Conservation (phyloP, 1,140 invertebrate species). For the Drosophila varians region DNA sequence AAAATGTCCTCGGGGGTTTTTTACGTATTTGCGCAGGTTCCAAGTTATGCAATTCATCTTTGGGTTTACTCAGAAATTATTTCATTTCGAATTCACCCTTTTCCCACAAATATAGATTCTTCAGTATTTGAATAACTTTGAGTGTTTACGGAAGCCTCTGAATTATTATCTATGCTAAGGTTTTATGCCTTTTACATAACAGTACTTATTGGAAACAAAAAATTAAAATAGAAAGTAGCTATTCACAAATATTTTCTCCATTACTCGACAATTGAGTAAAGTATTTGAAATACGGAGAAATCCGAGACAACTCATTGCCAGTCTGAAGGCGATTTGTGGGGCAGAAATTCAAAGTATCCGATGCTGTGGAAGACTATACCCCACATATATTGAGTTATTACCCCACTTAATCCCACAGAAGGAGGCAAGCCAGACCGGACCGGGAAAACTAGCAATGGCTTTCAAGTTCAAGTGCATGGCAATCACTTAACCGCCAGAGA, state of each 20-base stretch:
- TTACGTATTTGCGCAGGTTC: slow-evolving; percentile 15
- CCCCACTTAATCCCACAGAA: slow-evolving; percentile 27
- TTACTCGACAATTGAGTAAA: background rate
- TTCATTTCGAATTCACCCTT: background rate
- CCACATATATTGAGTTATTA: slow-evolving; percentile 31
- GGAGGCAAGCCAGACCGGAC: slow-evolving; percentile 22
- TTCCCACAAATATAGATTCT: no score
- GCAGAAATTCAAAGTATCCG: no score
- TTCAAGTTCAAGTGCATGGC: slow-evolving; percentile 73
- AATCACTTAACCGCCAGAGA: slow-evolving; percentile 28
- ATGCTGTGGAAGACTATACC: slow-evolving; percentile 14
- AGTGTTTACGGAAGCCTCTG: background rate
- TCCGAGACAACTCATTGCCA: background rate
- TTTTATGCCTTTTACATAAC: no score
- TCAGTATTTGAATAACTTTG: background rate
- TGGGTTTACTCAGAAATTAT: background rate
- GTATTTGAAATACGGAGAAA: background rate
- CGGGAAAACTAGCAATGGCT: slow-evolving; percentile 52
- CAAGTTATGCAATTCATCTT: background rate
- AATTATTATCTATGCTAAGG: no score
- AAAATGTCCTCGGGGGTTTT: background rate
- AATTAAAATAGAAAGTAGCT: background rate
- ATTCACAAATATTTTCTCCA: background rate
- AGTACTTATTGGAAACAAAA: no score
- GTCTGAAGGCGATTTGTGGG: no score